Percentiles rank a stretch among this genome's conserved stretches.
Evolutionary conservation across 2,888 invertebrate species (phyloP).

Genomic region (Erpobdella octoculata): DNA sequence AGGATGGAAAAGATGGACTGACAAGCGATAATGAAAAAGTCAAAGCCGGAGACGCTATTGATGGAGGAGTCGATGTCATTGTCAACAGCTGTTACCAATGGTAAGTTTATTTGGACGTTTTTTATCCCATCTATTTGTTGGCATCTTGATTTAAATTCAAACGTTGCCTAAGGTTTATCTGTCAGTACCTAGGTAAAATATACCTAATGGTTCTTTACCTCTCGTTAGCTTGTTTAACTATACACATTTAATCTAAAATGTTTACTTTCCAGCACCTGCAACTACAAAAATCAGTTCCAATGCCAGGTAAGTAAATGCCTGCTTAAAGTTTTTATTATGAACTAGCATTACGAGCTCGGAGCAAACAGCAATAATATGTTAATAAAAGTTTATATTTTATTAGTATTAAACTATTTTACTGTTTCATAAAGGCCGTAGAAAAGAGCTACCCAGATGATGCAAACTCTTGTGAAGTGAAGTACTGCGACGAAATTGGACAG

Average conservation of each 20-base stretch:
- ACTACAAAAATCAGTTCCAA: not conserved
- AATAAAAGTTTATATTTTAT: not conserved
- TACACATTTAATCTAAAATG: too few relatives aligned
- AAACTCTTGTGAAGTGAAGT: not conserved
- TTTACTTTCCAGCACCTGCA: not conserved
- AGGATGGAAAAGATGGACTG: conserved; percentile 9
- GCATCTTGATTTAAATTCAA: too few relatives aligned
- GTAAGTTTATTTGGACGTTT: not conserved
- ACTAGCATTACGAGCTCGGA: too few relatives aligned
- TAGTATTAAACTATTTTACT: too few relatives aligned
- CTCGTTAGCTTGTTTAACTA: too few relatives aligned
- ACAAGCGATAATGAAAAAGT: conserved; percentile 15
- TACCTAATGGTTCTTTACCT: too few relatives aligned
- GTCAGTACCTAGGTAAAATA: too few relatives aligned
- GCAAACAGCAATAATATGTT: too few relatives aligned
- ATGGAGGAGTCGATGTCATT: not conserved
- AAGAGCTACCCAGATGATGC: not conserved
- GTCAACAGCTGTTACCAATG: conserved; percentile 12
- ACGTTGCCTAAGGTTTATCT: too few relatives aligned
- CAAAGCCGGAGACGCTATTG: not conserved
- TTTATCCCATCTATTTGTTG: too few relatives aligned
- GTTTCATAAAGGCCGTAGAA: not conserved
- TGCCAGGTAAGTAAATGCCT: not conserved
- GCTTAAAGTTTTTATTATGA: not conserved
- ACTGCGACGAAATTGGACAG: not conserved